These are phyloP conservation scores for Mastacembelus armatus DNA, from an alignment of 2,797 vertebrate genomes.

Conservation along the genomic window DNA sequence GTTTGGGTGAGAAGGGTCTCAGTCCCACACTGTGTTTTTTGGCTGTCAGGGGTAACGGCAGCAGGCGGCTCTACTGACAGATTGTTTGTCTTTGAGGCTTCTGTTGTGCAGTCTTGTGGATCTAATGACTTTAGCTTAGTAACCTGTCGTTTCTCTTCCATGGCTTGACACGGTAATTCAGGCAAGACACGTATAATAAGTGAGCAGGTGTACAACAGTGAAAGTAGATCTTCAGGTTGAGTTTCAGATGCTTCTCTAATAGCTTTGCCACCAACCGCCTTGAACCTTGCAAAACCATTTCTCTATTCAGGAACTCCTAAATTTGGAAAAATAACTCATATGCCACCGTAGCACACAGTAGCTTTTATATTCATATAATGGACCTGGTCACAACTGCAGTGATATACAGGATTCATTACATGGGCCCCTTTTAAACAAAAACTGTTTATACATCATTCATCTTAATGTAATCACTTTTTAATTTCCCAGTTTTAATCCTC, in stretches of 20 bases:
- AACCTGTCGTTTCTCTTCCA: conserved; percentile 15
- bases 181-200: conserved; percentile 2
- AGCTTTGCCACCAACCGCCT: conserved; percentile 10
- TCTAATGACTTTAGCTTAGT: conserved; percentile 23
- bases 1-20: conserved; percentile 13
- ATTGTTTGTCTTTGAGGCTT: conserved; percentile 27
- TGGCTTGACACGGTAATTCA: background rate
- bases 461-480: conserved; percentile 14
- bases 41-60: conserved; percentile 13
- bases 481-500: background rate
- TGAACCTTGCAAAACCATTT: background rate
- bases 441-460: conserved; percentile 21
- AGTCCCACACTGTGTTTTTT: conserved; percentile 16
- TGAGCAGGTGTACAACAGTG: background rate
- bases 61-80: conserved; percentile 27
- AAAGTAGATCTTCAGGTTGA: background rate
- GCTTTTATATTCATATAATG: conserved; percentile 12
- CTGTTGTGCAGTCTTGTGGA: conserved; percentile 25
- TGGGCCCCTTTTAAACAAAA: conserved; percentile 22
- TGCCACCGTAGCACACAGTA: conserved; percentile 10
- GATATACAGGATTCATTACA: conserved; percentile 9
- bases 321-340: conserved; percentile 10
- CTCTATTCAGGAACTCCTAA: background rate
- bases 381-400: background rate
- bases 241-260: background rate